Evolutionary conservation across 2,888 invertebrate species (phyloP).

Genomic region (Brassicogethes aeneus): DNA sequence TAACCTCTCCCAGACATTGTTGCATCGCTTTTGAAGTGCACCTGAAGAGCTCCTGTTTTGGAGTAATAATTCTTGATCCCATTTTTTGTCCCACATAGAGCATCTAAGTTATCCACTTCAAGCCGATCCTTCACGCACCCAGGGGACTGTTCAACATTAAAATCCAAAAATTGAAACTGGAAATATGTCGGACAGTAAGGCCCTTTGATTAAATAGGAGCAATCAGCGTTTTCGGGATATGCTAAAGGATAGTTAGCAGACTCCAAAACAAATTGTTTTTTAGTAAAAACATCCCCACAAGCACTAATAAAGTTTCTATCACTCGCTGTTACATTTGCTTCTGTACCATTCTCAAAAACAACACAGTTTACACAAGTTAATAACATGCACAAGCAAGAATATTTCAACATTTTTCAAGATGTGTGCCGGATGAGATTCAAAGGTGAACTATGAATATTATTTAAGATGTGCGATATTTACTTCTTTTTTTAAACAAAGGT

Average conservation of each 20-base stretch:
- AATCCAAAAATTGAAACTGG: constrained; percentile 48
- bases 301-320: constrained; percentile 12
- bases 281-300: constrained; percentile 40
- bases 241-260: constrained; percentile 47
- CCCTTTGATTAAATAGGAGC: constrained; percentile 45
- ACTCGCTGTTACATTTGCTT: constrained; percentile 2
- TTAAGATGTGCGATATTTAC: background rate
- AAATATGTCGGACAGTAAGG: constrained; percentile 44
- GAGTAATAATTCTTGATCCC: constrained; percentile 43
- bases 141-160: constrained; percentile 41
- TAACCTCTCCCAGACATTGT: constrained; percentile 39
- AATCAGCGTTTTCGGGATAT: constrained; percentile 40
- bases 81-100: constrained; percentile 44
- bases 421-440: background rate
- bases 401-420: background rate
- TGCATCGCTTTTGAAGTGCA: constrained; percentile 42
- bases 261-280: constrained; percentile 41
- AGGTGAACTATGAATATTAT: background rate
- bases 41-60: constrained; percentile 40
- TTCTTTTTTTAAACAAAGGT: constrained; percentile 1
- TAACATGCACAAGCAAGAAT: background rate
- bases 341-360: background rate
- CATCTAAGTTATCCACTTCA: constrained; percentile 41
- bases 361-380: background rate
- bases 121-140: constrained; percentile 46